Evolutionary conservation across 2,113 vertebrate genomes (phyloP), one percentile per base, ranked within the genome.

Genomic region (Heptranchias perlo): DNA sequence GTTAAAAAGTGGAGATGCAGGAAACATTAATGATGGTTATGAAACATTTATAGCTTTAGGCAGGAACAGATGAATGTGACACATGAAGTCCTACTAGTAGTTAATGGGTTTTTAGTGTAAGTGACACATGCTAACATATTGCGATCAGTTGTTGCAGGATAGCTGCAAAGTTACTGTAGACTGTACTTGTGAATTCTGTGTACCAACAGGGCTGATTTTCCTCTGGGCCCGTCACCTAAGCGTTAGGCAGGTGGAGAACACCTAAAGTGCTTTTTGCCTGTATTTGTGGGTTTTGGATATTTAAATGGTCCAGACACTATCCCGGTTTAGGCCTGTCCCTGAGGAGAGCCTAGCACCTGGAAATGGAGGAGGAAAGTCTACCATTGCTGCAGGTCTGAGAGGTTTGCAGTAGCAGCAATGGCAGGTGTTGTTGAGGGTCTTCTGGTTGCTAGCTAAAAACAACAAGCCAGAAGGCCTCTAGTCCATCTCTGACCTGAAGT

Each of bases 11-110:
- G 52, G 89, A 62, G 35, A 62, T 93, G 58, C 16, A 39, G 89
- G 54, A 92, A 93, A 62, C 78, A 76, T 44, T 84, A 44, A 44
- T 84, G 39, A 84, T 44, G 44, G n/a, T 84, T 84, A 44, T 84
- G 39, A 84, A 84, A 84, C 58, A 93, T 62, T 93, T 62, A 62
- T 62, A 35, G 87, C 87, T 91, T 58, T 91, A 91, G 49, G 58
- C 89, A 93, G 58, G 89, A 93, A 62, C 89, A 93, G 89, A 93
- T 93, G 58, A 93, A 62, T n/a, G 89, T 93, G 58, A 93, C 35
- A 62, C 89, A 93, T 62, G 54, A 93, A 62, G 54, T 93, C 89
- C 89, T 21, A 62, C 35, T 93, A 28, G 35, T 39, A 93, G 35
- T 93, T 93, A 93, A 62, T 39, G 58, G 89, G 16, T 61, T 93